Base-by-base conservation (phyloP, 2,888 invertebrate species). In the Blera fallax region DNA sequence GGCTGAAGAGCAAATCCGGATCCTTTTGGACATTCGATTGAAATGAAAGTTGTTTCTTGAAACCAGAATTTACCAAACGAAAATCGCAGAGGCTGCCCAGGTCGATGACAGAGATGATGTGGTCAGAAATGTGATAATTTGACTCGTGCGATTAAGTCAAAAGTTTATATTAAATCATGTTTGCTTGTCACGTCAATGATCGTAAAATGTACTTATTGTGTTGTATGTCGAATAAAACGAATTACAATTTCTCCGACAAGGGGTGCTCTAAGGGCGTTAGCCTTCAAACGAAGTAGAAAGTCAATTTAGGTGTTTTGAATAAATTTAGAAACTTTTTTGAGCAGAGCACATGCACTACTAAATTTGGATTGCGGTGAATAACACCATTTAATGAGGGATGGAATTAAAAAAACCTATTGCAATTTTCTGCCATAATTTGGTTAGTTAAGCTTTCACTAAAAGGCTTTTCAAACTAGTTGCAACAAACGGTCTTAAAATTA, bases 181-280 rank as follows among this genome's bases (percentile, higher is more conserved):
- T 34, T 56, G 34, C 56, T 65, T 40, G 62, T 74, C 74, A 74
- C 74, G 74, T 74, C 43, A 34, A 34, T 32, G 18, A 52, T 74
- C 21, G 21, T 74, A 24, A 40, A 73, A 62, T 40, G 27, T 18
- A 18, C 64, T 54, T 48, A 72, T 45, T 48, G 72, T 54, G 40
- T 64, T 52, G 43, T 32, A 32, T 21, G 64, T 43, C 64, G 54
- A 73, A 40, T 14, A 72, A 48, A 21, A 24, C 45, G 21, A 52
- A 48, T 72, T 37, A 21, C 2, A 29, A 21, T 45, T 34, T 32
- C 21, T 8, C 18, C 3, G 69, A 56, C 14, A 21, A 27, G 5
- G 58, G 21, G 27, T 69, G 18, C 54, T 54, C 18, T 32, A 21
- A 21, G 48, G 48, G 34, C 45, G 4, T 34, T 58, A 27, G 2